These are phyloP conservation scores for Mercenaria mercenaria DNA, from an alignment of 1,140 invertebrate genomes.

Conservation along the genomic window DNA sequence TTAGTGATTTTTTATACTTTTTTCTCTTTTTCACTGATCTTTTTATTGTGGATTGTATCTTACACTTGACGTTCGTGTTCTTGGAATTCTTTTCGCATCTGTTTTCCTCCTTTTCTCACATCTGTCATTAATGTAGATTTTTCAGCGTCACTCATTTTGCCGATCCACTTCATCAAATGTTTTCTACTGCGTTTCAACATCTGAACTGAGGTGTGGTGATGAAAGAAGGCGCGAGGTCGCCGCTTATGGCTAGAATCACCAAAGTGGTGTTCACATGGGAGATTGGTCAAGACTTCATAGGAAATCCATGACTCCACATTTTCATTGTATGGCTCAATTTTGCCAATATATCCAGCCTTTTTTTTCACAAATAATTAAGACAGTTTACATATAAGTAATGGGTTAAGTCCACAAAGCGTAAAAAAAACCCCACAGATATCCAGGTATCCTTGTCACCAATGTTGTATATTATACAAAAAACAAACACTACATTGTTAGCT, in stretches of 20 bases:
- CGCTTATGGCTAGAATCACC: neutral
- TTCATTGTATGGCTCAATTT: no score
- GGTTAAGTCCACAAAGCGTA: no score
- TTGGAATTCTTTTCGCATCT: neutral
- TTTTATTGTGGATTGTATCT: neutral
- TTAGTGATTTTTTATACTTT: neutral
- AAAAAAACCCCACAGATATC: no score
- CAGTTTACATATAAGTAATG: no score
- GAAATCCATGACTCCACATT: no score
- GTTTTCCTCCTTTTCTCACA: neutral
- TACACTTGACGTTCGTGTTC: neutral
- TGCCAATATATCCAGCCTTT: no score
- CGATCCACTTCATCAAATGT: neutral
- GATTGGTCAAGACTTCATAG: no score
- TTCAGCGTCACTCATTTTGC: neutral
- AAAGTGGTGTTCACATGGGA: constrained; percentile 23
- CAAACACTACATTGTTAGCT: no score
- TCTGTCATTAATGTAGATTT: neutral
- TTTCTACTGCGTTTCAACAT: constrained; percentile 3
- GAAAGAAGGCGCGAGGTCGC: neutral
- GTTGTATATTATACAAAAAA: no score
- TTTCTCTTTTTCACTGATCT: neutral
- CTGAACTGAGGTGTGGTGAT: neutral
- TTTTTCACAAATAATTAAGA: no score
- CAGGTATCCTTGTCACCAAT: no score